Evolutionary conservation across 2,113 vertebrate genomes (phyloP), one percentile per base, ranked within the genome.

Genomic region (Aegithalos caudatus): DNA sequence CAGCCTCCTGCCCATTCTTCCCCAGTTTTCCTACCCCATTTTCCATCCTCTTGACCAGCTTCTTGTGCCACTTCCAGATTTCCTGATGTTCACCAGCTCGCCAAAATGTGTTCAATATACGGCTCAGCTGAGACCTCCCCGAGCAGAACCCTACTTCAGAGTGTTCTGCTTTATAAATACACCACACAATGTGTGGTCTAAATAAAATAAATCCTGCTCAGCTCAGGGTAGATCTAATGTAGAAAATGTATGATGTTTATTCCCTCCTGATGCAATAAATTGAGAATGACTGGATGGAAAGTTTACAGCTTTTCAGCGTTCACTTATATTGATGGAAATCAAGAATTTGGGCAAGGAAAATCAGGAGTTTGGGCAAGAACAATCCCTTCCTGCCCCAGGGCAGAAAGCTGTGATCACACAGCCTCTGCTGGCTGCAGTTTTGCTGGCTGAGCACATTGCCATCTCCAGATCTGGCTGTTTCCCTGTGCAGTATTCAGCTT

Each of bases 231-330:
- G 92, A 89, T 81, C 92, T 84, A 78, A 88, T 95, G 89, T 67
- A 95, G 88, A 92, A 93, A 93, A 95, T 92, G 83, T 84, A 95
- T 84, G 86, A 92, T 91, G 95, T 89, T 97, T 95, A 91, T 95
- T 96, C 84, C 89, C 89, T 91, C 81, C 66, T 69, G 40, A 89
- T 93, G 95, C 50, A 82, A 90, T 97, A 95, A 95, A 96, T 88
- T 77, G 94, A 28, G 80, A 78, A 81, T 81, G 81, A 84, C 81
- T 96, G 78, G 37, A 86, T 73, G 94, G 65, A 92, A 96, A 92
- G 74, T 84, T 97, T 82, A 80, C 33, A 56, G 90, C 66, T 90
- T 87, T 94, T 73, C 85, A 81, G 27, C 0, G 0, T 80, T 92
- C 78, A 37, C 17, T 88, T 90, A 64, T 72, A 94, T 66, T 86